phyloP scores from a whole-genome alignment of 2,888 invertebrate genomes.

The Cyclophora albipunctata region DNA sequence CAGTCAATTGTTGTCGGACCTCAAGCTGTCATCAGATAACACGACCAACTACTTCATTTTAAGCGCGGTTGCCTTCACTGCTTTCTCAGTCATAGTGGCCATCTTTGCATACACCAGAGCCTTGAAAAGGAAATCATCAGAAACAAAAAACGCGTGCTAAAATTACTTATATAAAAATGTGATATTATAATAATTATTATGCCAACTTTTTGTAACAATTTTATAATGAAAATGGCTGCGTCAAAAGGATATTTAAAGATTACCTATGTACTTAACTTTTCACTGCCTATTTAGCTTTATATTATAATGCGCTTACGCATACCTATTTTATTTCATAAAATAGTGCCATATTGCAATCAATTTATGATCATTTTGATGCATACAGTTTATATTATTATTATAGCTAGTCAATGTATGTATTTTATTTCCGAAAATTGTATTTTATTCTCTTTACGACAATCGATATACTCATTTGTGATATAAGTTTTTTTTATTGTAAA shows the following conservation, averaged over 20 bases:
- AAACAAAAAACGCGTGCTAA: conserved; percentile 25
- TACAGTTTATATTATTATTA: conserved; percentile 35
- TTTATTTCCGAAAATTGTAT: conserved; percentile 24
- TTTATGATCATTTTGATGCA: conserved; percentile 28
- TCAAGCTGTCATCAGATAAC: conserved; percentile 12
- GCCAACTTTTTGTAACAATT: conserved; percentile 17
- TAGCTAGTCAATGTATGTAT: conserved; percentile 54
- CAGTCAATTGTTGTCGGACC: conserved; percentile 19
- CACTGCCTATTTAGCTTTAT: conserved; percentile 59
- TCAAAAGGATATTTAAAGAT: conserved; percentile 18
- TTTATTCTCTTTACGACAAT: conserved; percentile 23
- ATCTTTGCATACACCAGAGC: conserved; percentile 35
- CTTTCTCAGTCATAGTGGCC: conserved; percentile 38
- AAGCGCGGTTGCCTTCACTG: conserved; percentile 38
- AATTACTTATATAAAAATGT: conserved; percentile 30
- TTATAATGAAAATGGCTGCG: conserved; percentile 26
- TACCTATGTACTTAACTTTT: conserved; percentile 21
- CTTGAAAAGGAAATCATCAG: conserved; percentile 18
- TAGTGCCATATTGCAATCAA: conserved; percentile 58
- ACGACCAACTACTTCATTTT: conserved; percentile 38
- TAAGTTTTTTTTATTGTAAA: conserved; percentile 52
- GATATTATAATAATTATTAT: conserved; percentile 38
- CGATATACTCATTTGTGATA: conserved; percentile 61
- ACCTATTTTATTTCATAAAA: conserved; percentile 63
- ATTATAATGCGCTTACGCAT: conserved; percentile 39